Conservation (phyloP, 2,113 vertebrate species). For the Drymodes brunneopygia region DNA sequence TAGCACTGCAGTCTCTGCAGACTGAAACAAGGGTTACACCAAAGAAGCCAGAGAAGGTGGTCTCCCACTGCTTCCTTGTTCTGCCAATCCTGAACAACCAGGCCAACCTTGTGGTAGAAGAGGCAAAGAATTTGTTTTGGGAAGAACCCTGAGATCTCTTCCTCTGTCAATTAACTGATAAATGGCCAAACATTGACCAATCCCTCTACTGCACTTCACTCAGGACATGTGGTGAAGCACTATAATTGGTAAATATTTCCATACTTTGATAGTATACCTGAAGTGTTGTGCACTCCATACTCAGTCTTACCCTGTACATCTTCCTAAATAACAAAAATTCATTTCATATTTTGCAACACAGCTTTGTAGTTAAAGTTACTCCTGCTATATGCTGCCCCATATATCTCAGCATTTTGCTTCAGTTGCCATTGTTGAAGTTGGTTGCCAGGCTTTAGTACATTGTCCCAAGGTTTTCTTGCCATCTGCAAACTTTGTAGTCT, state of each 20-base stretch:
- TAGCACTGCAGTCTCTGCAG: neutral
- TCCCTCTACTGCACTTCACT: neutral
- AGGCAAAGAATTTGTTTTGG: neutral
- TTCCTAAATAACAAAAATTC: neutral
- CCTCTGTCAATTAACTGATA: neutral
- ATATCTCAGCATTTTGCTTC: neutral
- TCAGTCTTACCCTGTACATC: neutral
- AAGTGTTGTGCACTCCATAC: neutral
- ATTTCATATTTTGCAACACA: neutral
- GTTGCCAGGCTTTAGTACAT: neutral
- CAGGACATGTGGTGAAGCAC: neutral
- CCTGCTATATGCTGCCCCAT: neutral
- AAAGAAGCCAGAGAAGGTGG: neutral
- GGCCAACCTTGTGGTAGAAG: neutral
- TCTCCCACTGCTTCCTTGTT: neutral
- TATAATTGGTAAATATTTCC: neutral
- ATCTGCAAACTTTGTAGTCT: neutral
- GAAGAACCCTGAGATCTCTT: neutral
- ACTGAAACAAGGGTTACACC: neutral
- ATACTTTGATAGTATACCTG: neutral
- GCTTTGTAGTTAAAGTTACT: fast-evolving
- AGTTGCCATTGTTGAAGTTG: neutral
- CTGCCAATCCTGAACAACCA: neutral
- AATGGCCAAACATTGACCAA: neutral
- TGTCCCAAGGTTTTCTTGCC: neutral